Base-by-base conservation (phyloP, 2,797 vertebrate genomes). In the Poecilia wingei region DNA sequence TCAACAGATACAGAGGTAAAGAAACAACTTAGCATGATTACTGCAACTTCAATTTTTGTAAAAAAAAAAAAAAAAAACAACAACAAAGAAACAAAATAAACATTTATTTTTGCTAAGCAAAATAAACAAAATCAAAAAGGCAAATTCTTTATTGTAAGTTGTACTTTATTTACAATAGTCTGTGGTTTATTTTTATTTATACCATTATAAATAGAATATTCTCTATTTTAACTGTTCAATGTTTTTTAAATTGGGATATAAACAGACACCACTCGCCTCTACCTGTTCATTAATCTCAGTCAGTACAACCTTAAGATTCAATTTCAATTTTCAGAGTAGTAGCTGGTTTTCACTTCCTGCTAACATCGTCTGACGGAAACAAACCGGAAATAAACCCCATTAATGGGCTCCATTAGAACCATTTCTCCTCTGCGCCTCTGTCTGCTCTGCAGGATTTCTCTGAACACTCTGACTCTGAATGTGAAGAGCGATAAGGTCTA, bases 401-500 rank as follows among this genome's bases (percentile, higher is more conserved):
- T 49, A 79, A 80, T 46, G 64, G 36, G 2, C 16, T 57, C 51
- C 74, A 79, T 86, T 59, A 79, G 33, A 73, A 22, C 72, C 55
- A 22, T 4, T 3, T 16, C 14, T 74, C 20, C 66, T 59, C 36
- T 55, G 0, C 25, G 6, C 76, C 39, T 64, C 20, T 0, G 45
- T 2, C 39, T 31, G 53, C 41, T 20, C 39, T 20, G 7, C 82
- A 98, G 97, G 95, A 98, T 98, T 90, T 98, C 97, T 78, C 94
- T 98, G 83, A 98, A 98, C 94, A 98, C 97, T 6, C 89, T 98
- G 92, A 98, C 97, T 36, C 95, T 98, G 88, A 98, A 97, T 69
- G 97, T 98, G 83, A 98, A 97, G 94, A 98, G 97, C 70, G 97
- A 98, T 87, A 98, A 97, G 90, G 97, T 98, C 39, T 98, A 98